Evolutionary conservation across 1,140 invertebrate genomes (phyloP).

Genomic region (Drosophila saltans): DNA sequence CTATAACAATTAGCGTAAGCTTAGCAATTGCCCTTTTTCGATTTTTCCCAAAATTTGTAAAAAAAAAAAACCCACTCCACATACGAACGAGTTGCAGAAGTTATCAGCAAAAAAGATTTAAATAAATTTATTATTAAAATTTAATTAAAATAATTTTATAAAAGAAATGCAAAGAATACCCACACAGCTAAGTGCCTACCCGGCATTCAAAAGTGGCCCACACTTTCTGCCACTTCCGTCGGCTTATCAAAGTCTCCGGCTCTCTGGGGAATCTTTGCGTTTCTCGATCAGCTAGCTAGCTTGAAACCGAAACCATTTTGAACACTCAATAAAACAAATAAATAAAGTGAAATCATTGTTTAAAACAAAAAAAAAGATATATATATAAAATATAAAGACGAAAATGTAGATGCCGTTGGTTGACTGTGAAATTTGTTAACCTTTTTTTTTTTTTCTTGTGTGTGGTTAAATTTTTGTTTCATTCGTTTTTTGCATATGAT

Average conservation of each 20-base stretch:
- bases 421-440: constrained; percentile 9
- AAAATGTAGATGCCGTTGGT: constrained; percentile 24
- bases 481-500: constrained; percentile 66
- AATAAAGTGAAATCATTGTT: constrained; percentile 53
- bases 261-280: constrained; percentile 37
- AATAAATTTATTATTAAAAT: too few relatives aligned
- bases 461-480: not conserved
- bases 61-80: too few relatives aligned
- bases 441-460: constrained; percentile 34
- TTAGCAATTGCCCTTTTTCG: too few relatives aligned
- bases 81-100: too few relatives aligned
- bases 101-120: too few relatives aligned
- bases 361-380: constrained; percentile 45
- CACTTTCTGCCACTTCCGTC: not conserved
- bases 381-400: constrained; percentile 6
- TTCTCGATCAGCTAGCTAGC: not conserved
- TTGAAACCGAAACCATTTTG: constrained; percentile 24
- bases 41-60: too few relatives aligned
- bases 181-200: not conserved
- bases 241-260: not conserved
- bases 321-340: constrained; percentile 39
- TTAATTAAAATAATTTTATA: too few relatives aligned
- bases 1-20: too few relatives aligned
- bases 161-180: not conserved
- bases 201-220: constrained; percentile 39